These are phyloP conservation scores for Trachelus troglodyta DNA, from an alignment of 2,888 invertebrate genomes.

Conservation along the genomic window DNA sequence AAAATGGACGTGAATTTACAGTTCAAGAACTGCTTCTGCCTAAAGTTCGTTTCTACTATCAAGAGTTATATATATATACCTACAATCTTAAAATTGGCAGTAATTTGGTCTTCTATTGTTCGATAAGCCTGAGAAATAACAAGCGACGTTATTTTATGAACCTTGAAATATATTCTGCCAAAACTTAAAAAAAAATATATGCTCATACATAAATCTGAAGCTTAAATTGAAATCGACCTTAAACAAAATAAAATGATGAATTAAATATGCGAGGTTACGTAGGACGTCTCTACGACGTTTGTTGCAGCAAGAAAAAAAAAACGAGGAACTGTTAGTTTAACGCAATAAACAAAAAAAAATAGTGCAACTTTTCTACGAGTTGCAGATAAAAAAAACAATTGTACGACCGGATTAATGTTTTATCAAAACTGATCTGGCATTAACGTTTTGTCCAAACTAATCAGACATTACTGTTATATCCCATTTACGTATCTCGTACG, in stretches of 20 bases:
- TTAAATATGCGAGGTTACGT: not conserved
- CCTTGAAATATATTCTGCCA: not conserved
- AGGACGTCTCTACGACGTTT: not conserved
- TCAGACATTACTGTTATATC: not conserved
- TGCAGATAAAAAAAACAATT: not conserved
- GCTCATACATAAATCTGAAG: not conserved
- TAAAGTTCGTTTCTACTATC: not conserved
- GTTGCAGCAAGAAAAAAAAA: not conserved
- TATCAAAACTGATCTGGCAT: not conserved
- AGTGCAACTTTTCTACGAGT: not conserved
- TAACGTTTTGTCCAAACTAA: not conserved
- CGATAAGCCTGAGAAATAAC: not conserved
- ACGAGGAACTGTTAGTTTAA: not conserved
- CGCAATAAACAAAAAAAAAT: not conserved
- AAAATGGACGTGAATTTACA: not conserved
- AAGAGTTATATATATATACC: not conserved
- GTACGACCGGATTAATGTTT: not conserved
- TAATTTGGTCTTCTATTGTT: not conserved
- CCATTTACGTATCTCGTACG: not conserved
- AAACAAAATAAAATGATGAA: not conserved
- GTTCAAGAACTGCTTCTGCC: not conserved
- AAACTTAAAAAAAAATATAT: not conserved
- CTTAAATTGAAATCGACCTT: not conserved
- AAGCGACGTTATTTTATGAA: not conserved
- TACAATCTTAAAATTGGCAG: not conserved